Conservation (phyloP, 2,797 vertebrate species). For the Macropodus opercularis region DNA sequence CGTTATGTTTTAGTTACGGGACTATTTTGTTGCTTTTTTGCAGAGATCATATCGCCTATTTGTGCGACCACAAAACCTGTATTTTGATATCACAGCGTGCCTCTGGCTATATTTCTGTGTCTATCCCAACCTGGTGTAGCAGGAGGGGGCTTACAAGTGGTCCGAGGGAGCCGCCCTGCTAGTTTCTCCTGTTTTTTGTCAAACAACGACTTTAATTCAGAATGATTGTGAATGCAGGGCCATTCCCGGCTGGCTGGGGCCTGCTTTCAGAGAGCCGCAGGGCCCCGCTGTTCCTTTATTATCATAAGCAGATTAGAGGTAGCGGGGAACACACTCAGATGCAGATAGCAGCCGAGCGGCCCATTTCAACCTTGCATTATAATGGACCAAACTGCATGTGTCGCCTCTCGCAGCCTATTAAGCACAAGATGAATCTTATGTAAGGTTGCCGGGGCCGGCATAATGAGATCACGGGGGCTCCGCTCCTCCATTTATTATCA, state of each 20-base stretch:
- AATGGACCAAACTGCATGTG: slow-evolving; percentile 90
- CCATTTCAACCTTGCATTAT: slow-evolving; percentile 95
- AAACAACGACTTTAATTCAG: slow-evolving; percentile 83
- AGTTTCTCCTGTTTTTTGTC: slow-evolving; percentile 85
- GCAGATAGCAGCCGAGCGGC: slow-evolving; percentile 91
- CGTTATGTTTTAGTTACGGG: too few species aligned
- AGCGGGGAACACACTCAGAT: slow-evolving; percentile 94
- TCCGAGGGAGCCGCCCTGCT: slow-evolving; percentile 87
- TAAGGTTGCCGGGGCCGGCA: slow-evolving; percentile 70
- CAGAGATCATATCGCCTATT: slow-evolving; percentile 26
- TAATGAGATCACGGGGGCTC: slow-evolving; percentile 67
- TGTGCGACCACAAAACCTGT: slow-evolving; percentile 22
- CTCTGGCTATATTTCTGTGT: slow-evolving; percentile 43
- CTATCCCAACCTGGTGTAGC: slow-evolving; percentile 48
- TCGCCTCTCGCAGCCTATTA: slow-evolving; percentile 92
- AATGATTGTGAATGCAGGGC: slow-evolving; percentile 96
- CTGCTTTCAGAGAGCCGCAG: slow-evolving; percentile 90
- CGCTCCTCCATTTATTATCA: slow-evolving; percentile 67
- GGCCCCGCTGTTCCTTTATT: slow-evolving; percentile 96
- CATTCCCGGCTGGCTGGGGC: slow-evolving; percentile 92
- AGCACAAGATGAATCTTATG: slow-evolving; percentile 87
- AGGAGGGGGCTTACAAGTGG: slow-evolving; percentile 74
- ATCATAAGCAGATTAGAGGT: slow-evolving; percentile 99
- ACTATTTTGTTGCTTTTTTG: background rate
- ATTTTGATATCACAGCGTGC: slow-evolving; percentile 41